Base-by-base conservation (phyloP, 1,140 invertebrate genomes). In the Listronotus bonariensis region DNA sequence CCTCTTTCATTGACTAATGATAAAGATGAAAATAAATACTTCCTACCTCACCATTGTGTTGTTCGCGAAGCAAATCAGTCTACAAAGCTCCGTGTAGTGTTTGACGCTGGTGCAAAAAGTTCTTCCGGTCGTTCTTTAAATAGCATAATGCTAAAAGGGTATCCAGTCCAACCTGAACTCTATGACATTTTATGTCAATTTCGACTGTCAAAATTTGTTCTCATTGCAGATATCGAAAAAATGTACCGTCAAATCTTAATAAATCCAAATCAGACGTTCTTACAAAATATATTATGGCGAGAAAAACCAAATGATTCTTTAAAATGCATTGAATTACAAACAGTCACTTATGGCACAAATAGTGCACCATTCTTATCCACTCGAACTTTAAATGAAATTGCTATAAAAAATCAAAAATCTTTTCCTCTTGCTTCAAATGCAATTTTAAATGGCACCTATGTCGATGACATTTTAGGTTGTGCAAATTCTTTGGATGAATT, bases 401-500 rank as follows among this genome's bases (percentile, higher is more conserved):
- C 77, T 12, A n/a, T 18, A 68, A 0, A 77, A 46, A 74, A 77
- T 51, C 8, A 26, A n/a, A 1, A 58, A 0, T 6, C 68, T 1
- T 79, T 69, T 63, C 79, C 76, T 3, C 12, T 38, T 0, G 74
- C 68, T 8, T 53, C 73, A 9, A 36, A 67, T 62, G 65, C 77
- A 1, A 64, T 79, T 11, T 53, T 68, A 51, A 65, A 63, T 11
- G 75, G 79, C 63, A 71, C 79, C n/a, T 80, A 80, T 56, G 76
- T 80, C 12, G 82, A 84, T 65, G 80, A 83, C 69, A 48, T 80
- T 3, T 41, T 80, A 17, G 74, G 73, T 15, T 79, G 81, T 6
- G 67, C 63, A 5, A 26, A 26, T 26, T 26, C 20, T 26, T 26
- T 0, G 34, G 75, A 3, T 72, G 70, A 1, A 43, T 76, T 14